Conservation (phyloP, 2,888 invertebrate genomes). For the Leptarthrus brevirostris region DNA sequence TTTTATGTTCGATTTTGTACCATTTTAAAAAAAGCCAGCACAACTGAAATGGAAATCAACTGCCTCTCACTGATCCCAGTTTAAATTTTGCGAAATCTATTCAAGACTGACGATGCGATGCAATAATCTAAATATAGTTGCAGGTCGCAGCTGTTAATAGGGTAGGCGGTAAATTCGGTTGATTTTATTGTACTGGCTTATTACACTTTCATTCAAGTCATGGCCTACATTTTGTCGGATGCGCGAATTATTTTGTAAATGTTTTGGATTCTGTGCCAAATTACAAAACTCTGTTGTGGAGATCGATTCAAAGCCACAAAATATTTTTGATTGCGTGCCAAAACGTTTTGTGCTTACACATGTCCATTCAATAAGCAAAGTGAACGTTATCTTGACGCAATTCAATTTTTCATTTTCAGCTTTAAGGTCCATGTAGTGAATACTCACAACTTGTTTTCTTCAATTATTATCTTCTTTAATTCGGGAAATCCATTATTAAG, state of each 20-base stretch:
- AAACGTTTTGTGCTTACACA: background rate
- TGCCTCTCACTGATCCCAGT: too few relatives aligned
- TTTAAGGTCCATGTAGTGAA: too few relatives aligned
- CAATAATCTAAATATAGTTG: background rate
- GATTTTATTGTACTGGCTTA: background rate
- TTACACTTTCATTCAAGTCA: constrained; percentile 10
- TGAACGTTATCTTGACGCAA: background rate
- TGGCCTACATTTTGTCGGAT: background rate
- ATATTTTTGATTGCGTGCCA: background rate
- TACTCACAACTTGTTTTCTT: too few relatives aligned
- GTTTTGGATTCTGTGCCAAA: constrained; percentile 9
- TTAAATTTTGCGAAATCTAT: too few relatives aligned
- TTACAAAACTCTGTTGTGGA: background rate
- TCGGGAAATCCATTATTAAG: too few relatives aligned
- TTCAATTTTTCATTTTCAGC: too few relatives aligned
- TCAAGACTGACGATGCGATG: too few relatives aligned
- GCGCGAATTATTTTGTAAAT: constrained; percentile 10
- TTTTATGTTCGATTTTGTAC: too few relatives aligned
- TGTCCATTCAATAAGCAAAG: background rate
- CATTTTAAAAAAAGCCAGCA: too few relatives aligned
- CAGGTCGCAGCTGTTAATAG: background rate
- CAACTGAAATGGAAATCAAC: too few relatives aligned
- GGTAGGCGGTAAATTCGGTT: background rate
- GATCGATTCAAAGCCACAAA: background rate
- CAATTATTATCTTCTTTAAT: too few relatives aligned